Conservation (phyloP, 2,113 vertebrate species). For the Chloropsis hardwickii region DNA sequence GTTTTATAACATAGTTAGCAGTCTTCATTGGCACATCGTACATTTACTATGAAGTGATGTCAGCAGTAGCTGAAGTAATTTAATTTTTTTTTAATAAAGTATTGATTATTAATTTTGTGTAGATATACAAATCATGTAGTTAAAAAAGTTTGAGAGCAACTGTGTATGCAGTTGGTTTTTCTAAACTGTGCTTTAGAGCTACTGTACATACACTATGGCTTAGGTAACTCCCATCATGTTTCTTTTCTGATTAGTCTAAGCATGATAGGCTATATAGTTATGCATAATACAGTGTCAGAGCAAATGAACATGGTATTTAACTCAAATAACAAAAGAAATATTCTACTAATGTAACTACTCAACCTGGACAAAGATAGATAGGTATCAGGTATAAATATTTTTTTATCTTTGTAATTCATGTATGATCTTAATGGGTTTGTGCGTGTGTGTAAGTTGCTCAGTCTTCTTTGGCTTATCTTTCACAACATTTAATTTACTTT, state of each 20-base stretch:
- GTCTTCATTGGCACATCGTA: not conserved
- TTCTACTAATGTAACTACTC: not conserved
- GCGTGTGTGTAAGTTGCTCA: not conserved
- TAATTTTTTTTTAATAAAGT: not conserved
- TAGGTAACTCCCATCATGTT: not conserved
- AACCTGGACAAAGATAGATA: not conserved
- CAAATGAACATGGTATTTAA: not conserved
- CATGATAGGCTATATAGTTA: not conserved
- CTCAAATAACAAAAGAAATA: not conserved
- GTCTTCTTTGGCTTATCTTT: not conserved
- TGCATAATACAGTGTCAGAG: not conserved
- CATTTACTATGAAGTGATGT: not conserved
- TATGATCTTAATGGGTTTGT: not conserved
- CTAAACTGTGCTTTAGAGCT: not conserved
- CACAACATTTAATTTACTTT: not conserved
- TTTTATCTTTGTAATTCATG: not conserved
- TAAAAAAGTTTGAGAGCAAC: not conserved
- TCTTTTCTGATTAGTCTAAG: not conserved
- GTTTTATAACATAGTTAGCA: not conserved
- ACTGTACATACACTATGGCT: not conserved
- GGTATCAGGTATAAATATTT: not conserved
- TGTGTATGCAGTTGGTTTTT: not conserved
- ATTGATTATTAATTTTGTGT: not conserved
- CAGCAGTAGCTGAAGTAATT: not conserved
- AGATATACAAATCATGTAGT: not conserved